Evolutionary conservation across 2,888 invertebrate genomes (phyloP), one percentile per base, ranked within the genome.

Genomic region (Agriopis leucophaearia): DNA sequence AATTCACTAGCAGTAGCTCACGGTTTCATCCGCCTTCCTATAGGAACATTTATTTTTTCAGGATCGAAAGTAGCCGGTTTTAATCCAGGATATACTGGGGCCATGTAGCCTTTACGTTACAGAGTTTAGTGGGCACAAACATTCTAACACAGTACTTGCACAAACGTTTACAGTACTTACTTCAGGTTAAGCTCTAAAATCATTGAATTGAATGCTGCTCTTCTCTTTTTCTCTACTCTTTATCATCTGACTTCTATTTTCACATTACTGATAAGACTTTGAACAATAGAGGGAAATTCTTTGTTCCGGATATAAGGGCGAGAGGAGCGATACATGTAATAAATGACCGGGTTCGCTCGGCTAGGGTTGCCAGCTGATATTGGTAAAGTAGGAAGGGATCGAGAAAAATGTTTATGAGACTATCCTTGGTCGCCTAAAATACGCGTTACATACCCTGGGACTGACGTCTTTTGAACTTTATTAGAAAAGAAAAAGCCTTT

Each of bases 271-370:
- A 82, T 81, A 82, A 81, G 75, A 71, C 66, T 71, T 71, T 62
- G 74, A 74, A 84, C 85, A 87, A 84, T 79, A 72, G 78, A 60
- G 76, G 59, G 66, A 69, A 78, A 80, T 85, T 86, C 86, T 87
- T 86, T 84, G 84, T 84, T 81, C 77, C 72, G 69, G 80, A 83
- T 80, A 86, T 82, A 79, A 75, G 80, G 76, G 81, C 72, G 78
- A 81, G 83, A 79, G 81, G 81, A 79, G 79, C 83, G 83, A 88
- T 87, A 88, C 80, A 83, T 78, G 78, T 83, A 79, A 88, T 86
- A 87, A 88, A 88, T 86, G 84, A 78, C 78, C 65, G 70, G 70
- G 71, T 66, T 64, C 55, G 60, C 61, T 63, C 56, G 27, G 27
- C 18, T 61, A 64, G 68, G 64, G 64, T 64, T 51, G 56, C 68